Evolutionary conservation across 2,888 invertebrate species (phyloP), one percentile per base, ranked within the genome.

Genomic region (Acrocyrtus sp.): DNA sequence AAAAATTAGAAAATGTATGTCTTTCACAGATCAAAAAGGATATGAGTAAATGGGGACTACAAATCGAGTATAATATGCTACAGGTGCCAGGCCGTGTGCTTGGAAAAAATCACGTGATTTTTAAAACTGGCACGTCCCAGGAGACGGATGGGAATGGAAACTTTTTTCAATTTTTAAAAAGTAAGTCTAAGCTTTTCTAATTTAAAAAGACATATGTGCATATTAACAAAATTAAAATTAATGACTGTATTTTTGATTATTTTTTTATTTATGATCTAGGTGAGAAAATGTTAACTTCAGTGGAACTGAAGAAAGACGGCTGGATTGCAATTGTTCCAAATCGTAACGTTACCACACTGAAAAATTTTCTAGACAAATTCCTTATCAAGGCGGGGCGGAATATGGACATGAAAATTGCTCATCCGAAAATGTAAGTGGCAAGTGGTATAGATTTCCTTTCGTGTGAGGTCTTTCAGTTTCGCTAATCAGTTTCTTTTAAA

Each of bases 401-500:
- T 3, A 41, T 74, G 29, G 58, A 41, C 51, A 65, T 75, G 63
- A 26, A 22, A 27, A 34, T 72, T 10, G 17, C 29, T 39, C 51
- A 72, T 53, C 75, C 78, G 10, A 27, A 74, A 48, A 41, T 74
- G 73, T 73, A 51, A 63, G 67, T 62, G n/a, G 19, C 22, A 24
- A 19, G 39, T 45, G 19, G 12, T 47, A 24, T 26, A 3, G 34
- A 24, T 29, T 22, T 6, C 24, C 6, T 19, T 41, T 2, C 5
- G 6, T 5, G 12, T 22, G 21, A 41, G 1, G 12, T 17, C 17
- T 41, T 1, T 1, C 3, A 56, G 39, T 26, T 12, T 17, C 6
- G 26, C 1, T 45, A 27, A 5, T 15, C 6, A 22, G 6, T 6
- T 2, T n/a, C 10, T 54, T 54, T 6, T 22, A 21, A 22, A 43